phyloP scores from a whole-genome alignment of 2,113 vertebrate species.

The Seriola quinqueradiata region DNA sequence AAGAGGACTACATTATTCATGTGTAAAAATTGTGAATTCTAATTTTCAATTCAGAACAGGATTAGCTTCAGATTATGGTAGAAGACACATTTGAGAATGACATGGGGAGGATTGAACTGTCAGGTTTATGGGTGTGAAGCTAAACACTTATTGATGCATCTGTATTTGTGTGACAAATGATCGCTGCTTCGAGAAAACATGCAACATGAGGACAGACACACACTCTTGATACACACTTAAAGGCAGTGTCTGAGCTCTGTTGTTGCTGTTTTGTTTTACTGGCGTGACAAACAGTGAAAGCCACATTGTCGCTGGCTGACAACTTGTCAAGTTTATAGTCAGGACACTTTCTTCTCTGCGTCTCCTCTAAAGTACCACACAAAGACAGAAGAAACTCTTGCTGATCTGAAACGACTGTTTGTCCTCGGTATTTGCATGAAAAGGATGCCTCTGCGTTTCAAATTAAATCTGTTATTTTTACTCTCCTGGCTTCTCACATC shows the following conservation, averaged over 20 bases:
- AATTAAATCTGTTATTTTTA: slow-evolving; percentile 30
- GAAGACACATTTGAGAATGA: neutral
- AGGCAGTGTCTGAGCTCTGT: slow-evolving; percentile 8
- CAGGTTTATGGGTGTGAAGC: slow-evolving; percentile 7
- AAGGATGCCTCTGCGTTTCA: slow-evolving; percentile 16
- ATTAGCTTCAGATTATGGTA: neutral
- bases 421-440: slow-evolving; percentile 11
- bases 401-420: slow-evolving; percentile 35
- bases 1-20: slow-evolving; percentile 1
- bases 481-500: neutral
- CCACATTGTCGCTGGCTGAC: slow-evolving; percentile 30
- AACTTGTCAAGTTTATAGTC: slow-evolving; percentile 50
- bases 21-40: neutral
- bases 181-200: slow-evolving; percentile 8
- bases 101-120: neutral
- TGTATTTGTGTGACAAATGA: neutral
- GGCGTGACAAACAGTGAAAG: slow-evolving; percentile 45
- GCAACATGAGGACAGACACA: slow-evolving; percentile 5
- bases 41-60: neutral
- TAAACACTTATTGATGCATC: neutral
- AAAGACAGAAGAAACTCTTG: slow-evolving; percentile 13
- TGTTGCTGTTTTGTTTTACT: slow-evolving; percentile 35
- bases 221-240: slow-evolving; percentile 12
- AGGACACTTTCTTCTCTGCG: slow-evolving; percentile 16
- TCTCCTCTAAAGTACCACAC: slow-evolving; percentile 22